These are phyloP conservation scores for Nineta flava DNA, from an alignment of 2,888 invertebrate genomes.

Conservation along the genomic window DNA sequence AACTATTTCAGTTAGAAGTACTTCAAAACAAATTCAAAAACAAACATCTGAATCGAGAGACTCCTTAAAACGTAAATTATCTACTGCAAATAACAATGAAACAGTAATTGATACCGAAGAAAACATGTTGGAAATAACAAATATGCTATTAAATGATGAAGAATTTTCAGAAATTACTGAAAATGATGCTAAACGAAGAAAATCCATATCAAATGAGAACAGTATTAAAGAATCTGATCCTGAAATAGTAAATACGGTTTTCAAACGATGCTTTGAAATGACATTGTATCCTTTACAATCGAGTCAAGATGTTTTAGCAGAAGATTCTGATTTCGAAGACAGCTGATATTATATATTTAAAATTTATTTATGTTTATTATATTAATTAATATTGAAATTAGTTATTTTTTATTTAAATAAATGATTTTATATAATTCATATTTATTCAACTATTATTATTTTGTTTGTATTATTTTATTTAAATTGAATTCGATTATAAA, in stretches of 20 bases:
- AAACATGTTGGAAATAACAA: slow-evolving; percentile 7
- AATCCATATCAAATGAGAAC: slow-evolving; percentile 4
- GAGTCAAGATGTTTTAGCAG: slow-evolving; percentile 41
- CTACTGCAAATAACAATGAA: not conserved
- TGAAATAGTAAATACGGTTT: slow-evolving; percentile 44
- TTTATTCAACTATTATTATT: no score
- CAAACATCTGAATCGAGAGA: slow-evolving; percentile 12
- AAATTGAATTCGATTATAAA: no score
- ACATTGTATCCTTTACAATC: slow-evolving; percentile 50
- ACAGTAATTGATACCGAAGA: not conserved
- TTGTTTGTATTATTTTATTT: no score
- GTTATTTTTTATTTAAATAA: no score
- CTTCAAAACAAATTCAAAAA: slow-evolving; percentile 22
- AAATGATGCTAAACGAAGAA: slow-evolving; percentile 12
- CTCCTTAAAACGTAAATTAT: slow-evolving; percentile 3
- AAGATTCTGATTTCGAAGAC: slow-evolving; percentile 43
- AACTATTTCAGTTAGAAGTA: slow-evolving; percentile 17
- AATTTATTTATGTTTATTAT: not conserved
- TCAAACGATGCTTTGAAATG: slow-evolving; percentile 55
- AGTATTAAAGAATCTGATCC: slow-evolving; percentile 15
- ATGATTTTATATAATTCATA: no score
- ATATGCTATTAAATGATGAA: slow-evolving; percentile 10
- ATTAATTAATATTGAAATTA: no score
- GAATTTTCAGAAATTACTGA: slow-evolving; percentile 8
- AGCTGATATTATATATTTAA: not conserved